Percentiles rank a stretch among this genome's conserved stretches.
phyloP scores from a whole-genome alignment of 2,113 vertebrate species.

The Hypocryptadius cinnamomeus region DNA sequence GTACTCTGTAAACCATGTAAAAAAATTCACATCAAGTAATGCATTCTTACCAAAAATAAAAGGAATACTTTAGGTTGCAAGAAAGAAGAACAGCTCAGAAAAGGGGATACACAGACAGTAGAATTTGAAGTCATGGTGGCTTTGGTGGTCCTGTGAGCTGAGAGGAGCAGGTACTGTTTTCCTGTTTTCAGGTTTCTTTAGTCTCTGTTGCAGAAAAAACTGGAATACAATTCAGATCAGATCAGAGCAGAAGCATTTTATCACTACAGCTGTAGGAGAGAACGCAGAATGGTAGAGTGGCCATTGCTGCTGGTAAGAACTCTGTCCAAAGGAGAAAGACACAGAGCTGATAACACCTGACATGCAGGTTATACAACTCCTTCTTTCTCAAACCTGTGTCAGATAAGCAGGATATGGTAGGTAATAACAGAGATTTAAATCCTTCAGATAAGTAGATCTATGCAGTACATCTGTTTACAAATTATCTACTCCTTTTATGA shows the following conservation, averaged over 20 bases:
- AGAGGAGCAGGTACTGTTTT: neutral
- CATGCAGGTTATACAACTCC: neutral
- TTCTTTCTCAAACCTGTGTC: neutral
- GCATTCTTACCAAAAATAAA: neutral
- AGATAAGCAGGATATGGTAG: neutral
- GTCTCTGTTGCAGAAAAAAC: neutral
- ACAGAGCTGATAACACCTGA: neutral
- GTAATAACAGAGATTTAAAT: neutral
- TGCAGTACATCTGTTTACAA: neutral
- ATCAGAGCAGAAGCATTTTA: neutral
- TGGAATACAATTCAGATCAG: neutral
- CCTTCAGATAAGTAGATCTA: neutral
- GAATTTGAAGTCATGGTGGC: neutral
- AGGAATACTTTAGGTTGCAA: neutral
- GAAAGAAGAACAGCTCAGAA: neutral
- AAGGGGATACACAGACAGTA: neutral
- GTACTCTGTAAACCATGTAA: neutral
- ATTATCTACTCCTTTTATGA: neutral
- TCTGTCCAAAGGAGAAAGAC: neutral
- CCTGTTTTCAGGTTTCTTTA: neutral
- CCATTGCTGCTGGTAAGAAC: rapidly evolving
- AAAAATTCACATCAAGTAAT: neutral
- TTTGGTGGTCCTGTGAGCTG: neutral
- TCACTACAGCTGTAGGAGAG: neutral
- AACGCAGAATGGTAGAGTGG: neutral